Percentiles rank a stretch among this genome's conserved stretches.
Evolutionary conservation across 2,797 vertebrate genomes (phyloP).

Genomic region (Carapus acus): DNA sequence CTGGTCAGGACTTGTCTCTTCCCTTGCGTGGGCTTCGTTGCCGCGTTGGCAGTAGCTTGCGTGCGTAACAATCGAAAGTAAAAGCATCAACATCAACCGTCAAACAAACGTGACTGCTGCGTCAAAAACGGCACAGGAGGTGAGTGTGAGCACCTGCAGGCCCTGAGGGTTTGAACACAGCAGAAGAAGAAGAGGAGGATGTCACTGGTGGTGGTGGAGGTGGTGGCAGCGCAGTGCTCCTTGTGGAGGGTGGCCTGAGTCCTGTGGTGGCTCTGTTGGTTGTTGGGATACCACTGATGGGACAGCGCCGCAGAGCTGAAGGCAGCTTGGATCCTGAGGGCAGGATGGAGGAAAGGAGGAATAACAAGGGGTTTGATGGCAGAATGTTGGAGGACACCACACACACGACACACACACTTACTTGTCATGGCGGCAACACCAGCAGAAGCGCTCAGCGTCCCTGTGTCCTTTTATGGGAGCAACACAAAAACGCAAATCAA

Average conservation of each 20-base stretch:
- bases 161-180: conserved; percentile 22
- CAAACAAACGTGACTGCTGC: too few species aligned
- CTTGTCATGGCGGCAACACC: conserved; percentile 39
- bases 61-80: background rate
- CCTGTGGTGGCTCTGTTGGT: conserved; percentile 32
- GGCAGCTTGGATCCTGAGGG: conserved; percentile 42
- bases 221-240: background rate
- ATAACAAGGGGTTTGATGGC: background rate
- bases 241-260: conserved; percentile 23
- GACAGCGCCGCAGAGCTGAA: conserved; percentile 32
- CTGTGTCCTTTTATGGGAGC: conserved; percentile 35
- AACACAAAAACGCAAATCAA: background rate
- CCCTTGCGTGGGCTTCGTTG: conserved; percentile 20
- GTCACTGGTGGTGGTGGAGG: too few species aligned
- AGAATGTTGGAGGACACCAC: background rate
- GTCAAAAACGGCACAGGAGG: too few species aligned
- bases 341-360: conserved; percentile 4
- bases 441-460: conserved; percentile 31
- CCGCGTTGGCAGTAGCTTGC: conserved; percentile 24
- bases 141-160: too few species aligned
- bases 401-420: conserved; percentile 7
- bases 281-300: conserved; percentile 14
- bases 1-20: conserved; percentile 42
- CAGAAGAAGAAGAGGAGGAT: conserved; percentile 17
- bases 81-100: background rate